phyloP scores from a whole-genome alignment of 2,797 vertebrate genomes.

The Sebastes minor region DNA sequence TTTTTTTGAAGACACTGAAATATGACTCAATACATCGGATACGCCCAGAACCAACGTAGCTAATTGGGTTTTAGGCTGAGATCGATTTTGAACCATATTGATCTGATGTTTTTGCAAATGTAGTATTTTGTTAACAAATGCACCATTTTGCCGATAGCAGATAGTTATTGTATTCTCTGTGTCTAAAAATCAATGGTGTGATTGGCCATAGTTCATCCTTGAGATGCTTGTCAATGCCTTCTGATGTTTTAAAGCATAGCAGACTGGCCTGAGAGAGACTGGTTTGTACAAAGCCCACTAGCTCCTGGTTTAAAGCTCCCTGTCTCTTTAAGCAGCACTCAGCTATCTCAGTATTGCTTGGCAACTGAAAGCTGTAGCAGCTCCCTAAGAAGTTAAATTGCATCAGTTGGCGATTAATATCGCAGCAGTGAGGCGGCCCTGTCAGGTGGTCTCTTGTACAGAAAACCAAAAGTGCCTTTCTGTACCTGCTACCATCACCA shows the following conservation, averaged over 20 bases:
- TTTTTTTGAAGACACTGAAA: neutral
- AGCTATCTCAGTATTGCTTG: conserved; percentile 73
- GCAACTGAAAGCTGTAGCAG: conserved; percentile 83
- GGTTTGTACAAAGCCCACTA: neutral
- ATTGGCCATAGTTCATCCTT: neutral
- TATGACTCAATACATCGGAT: neutral
- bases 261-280: neutral
- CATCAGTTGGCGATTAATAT: conserved; percentile 81
- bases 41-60: neutral
- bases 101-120: conserved; percentile 8
- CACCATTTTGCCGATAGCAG: neutral
- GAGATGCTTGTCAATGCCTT: neutral
- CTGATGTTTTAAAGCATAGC: conserved; percentile 3
- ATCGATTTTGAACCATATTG: neutral
- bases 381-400: conserved; percentile 80
- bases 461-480: conserved; percentile 1
- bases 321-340: conserved; percentile 74
- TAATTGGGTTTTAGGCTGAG: neutral
- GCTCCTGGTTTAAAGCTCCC: conserved; percentile 16
- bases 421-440: conserved; percentile 55
- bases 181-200: neutral
- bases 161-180: neutral
- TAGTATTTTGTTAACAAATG: neutral
- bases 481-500: neutral
- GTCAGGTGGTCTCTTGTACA: conserved; percentile 48